Base-by-base conservation (phyloP, 2,888 invertebrate species). In the Morpho deidamia region DNA sequence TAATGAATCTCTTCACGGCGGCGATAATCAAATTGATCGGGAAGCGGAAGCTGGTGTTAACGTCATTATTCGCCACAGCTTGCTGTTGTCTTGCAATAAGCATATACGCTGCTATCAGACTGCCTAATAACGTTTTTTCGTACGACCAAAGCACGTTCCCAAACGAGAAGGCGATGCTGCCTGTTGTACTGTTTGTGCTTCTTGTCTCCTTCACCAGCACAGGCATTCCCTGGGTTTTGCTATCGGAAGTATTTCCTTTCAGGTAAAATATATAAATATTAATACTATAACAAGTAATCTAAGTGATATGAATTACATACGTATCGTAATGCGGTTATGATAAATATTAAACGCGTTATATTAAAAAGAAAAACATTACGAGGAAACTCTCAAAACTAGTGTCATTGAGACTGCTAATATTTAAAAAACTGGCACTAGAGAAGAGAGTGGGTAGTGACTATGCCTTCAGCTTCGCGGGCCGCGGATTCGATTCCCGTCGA, bases 161-260 rank as follows among this genome's bases (percentile, higher is more conserved):
- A 0, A 69, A 78, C 3, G 72, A 78, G n/a, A 87, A 81, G 52
- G 78, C 85, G 1, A 58, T 78, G 1, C 53, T 88, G 10, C 90
- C 90, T 1, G 72, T 91, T 0, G 58, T 83, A 0, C 71, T 89
- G 40, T 85, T 89, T 53, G 67, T 90, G 55, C 61, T 84, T 60
- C 66, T 86, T 0, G 78, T 80, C 1, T 83, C 84, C 44, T 83
- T 82, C 54, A 78, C 72, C 11, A 75, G 78, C 12, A 66, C 86
- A 40, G 88, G 86, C 0, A 85, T 91, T 59, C 92, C 92, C 0
- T 92, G 92, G 92, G 83, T 91, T 55, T 65, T 92, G 56, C 62
- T 92, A 9, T 91, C 91, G 14, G 92, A 92, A 71, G 87, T 92
- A 1, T 92, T 92, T 62, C 91, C 92, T 0, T 89, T 91, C 61